Evolutionary conservation across 2,113 vertebrate genomes (phyloP).

Genomic region (Taxidea taxus): DNA sequence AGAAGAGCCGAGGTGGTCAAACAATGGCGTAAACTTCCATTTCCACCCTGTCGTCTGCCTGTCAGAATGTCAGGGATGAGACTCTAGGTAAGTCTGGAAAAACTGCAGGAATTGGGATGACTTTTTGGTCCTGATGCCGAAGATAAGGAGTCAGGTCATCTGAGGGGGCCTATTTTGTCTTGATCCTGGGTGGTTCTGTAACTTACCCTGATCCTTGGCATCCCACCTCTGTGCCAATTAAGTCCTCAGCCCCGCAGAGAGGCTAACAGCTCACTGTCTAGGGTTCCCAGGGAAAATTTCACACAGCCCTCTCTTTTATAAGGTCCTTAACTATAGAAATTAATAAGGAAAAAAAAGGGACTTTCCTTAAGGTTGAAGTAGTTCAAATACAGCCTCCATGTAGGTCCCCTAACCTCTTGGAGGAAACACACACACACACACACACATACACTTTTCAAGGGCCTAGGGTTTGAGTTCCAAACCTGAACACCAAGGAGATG

Average conservation of each 20-base stretch:
- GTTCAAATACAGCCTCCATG: background rate
- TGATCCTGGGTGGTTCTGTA: background rate
- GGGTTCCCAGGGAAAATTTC: background rate
- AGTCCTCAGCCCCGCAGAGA: background rate
- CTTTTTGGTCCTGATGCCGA: background rate
- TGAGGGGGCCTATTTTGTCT: background rate
- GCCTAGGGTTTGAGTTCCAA: background rate
- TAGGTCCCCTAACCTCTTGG: background rate
- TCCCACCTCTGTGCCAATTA: background rate
- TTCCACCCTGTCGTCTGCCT: conserved; percentile 24
- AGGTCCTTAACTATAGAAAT: conserved; percentile 10
- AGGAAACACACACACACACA: background rate
- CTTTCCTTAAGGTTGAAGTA: background rate
- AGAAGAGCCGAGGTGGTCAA: background rate
- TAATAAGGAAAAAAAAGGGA: background rate
- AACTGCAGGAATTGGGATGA: background rate
- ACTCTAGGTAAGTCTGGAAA: conserved; percentile 22
- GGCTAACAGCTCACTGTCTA: background rate
- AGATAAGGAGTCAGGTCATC: conserved; percentile 28
- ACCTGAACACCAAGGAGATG: background rate
- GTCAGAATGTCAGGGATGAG: conserved; percentile 15
- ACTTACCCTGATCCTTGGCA: background rate
- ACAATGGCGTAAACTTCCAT: background rate
- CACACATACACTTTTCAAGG: background rate
- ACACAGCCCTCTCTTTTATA: background rate